Base-by-base conservation (phyloP, 2,113 vertebrate species). In the Lophius piscatorius region DNA sequence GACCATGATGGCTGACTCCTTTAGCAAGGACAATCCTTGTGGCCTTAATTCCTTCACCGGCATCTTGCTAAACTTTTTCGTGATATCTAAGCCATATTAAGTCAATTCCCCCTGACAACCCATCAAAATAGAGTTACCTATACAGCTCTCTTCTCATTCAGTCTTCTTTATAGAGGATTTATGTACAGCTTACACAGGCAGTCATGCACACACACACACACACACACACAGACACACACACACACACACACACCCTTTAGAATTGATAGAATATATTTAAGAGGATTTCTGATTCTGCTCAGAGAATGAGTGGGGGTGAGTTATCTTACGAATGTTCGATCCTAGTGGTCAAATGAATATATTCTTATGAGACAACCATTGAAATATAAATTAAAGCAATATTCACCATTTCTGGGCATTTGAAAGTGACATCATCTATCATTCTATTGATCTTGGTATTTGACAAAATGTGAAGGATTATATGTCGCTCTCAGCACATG, bases 11-110 rank as follows among this genome's bases (percentile, higher is more conserved):
- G 51, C 70, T 66, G 68, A 52, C 49, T 76, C 69, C 79, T 73
- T 63, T 54, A 62, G 76, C 63, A 58, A 81, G 70, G 80, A 82
- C 74, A 76, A 74, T 56, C 65, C 63, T 36, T 70, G 28, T 71
- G 60, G 74, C 80, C 62, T 78, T 83, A 78, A 86, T 63, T 76
- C 76, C 68, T 73, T 45, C 60, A 77, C 76, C 69, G 78, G 74
- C 74, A 61, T 80, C 82, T 71, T 50, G 22, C 57, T 63, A 20
- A 44, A 68, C 60, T 74, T 72, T 56, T 74, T 63, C 75, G 69
- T 73, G 76, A 78, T 78, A 86, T 80, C 71, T 82, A 79, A 84
- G 71, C 81, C 70, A 78, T 48, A 64, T 86, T 83, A 80, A 84
- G 77, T 78, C 55, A 69, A 76, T 62, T 63, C 70, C 63, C 85